These are phyloP conservation scores for Addax nasomaculatus DNA, from an alignment of 2,113 vertebrate genomes.

Conservation along the genomic window DNA sequence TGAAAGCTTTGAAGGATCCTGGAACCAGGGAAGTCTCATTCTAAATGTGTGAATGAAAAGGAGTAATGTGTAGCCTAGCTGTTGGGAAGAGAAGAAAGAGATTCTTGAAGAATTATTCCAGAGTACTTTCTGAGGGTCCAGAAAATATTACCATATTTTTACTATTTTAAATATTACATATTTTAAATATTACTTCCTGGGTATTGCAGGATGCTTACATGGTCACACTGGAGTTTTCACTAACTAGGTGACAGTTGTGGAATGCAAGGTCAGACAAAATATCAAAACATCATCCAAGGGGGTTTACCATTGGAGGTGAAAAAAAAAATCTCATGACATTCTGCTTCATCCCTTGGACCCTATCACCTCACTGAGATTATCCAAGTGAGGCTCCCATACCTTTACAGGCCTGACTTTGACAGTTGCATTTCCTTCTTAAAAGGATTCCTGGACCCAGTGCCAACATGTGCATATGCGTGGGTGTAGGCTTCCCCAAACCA, in stretches of 20 bases:
- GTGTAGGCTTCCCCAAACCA: neutral
- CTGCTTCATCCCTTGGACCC: neutral
- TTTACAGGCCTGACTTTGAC: neutral
- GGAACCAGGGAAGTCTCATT: neutral
- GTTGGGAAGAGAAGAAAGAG: neutral
- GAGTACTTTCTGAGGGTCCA: neutral
- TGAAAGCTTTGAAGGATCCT: neutral
- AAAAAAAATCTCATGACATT: neutral
- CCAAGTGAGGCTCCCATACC: neutral
- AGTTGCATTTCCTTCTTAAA: neutral
- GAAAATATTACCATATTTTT: neutral
- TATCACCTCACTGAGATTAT: neutral
- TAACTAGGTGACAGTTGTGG: neutral
- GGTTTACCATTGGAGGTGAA: neutral
- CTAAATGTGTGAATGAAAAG: neutral
- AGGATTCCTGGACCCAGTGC: neutral
- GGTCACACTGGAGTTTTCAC: neutral
- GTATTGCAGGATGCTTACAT: neutral
- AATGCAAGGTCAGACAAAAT: neutral
- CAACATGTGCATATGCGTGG: neutral
- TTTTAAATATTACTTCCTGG: neutral
- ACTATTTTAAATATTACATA: too few relatives aligned
- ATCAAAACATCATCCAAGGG: neutral
- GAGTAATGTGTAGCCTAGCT: neutral
- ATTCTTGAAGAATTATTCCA: neutral